Conservation (phyloP, 1,140 invertebrate species). For the Drosophila teissieri region DNA sequence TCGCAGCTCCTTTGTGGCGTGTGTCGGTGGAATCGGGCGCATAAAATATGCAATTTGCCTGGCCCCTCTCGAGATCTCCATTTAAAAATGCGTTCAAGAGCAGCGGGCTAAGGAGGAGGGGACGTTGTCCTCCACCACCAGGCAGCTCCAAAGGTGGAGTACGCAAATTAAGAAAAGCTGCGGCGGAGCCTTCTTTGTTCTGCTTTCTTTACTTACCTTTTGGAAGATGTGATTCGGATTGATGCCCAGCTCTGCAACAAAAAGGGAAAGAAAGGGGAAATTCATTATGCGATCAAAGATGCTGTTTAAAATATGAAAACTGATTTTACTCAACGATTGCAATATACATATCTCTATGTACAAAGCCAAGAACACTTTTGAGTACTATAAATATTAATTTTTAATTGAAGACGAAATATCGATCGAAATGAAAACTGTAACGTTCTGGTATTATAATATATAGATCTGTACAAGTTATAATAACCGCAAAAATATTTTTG, state of each 20-base stretch:
- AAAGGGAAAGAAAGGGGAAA: neutral
- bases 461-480: too few species aligned
- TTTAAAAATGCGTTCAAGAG: conserved; percentile 40
- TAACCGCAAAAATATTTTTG: too few species aligned
- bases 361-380: too few species aligned
- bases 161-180: conserved; percentile 13
- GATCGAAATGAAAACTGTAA: too few species aligned
- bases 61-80: conserved; percentile 28
- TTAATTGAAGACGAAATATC: too few species aligned
- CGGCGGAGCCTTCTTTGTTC: conserved; percentile 13
- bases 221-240: conserved; percentile 84
- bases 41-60: conserved; percentile 62
- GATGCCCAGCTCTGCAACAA: conserved; percentile 75
- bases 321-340: too few species aligned
- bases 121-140: neutral
- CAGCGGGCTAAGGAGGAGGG: conserved; percentile 5
- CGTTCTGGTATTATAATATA: too few species aligned
- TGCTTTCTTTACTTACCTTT: conserved; percentile 66
- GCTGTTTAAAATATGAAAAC: too few species aligned
- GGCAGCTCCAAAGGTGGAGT: conserved; percentile 13
- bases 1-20: conserved; percentile 19
- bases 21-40: conserved; percentile 22
- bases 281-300: too few species aligned
- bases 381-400: too few species aligned
- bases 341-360: too few species aligned